A percentile compares a stretch with the other conserved stretches of the same genome.
Evolutionary conservation across 1,140 invertebrate species (phyloP).

Genomic region (Ganaspis sp.): DNA sequence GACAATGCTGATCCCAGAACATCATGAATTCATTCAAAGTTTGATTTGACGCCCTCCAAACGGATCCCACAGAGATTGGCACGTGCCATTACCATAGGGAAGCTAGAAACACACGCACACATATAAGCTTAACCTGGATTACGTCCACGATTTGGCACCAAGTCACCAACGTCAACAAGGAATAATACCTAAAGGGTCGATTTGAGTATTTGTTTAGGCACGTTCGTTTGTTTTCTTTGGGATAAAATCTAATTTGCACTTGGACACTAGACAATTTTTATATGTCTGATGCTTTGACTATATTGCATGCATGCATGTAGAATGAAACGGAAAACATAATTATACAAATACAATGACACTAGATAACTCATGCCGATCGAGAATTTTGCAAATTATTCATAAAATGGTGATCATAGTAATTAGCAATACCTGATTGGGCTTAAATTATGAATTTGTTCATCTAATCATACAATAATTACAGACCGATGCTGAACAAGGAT

Average conservation of each 20-base stretch:
- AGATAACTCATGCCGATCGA: no score
- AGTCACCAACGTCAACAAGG: conserved; percentile 52
- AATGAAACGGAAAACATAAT: background rate
- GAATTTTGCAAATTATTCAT: no score
- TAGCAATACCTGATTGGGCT: no score
- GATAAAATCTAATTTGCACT: conserved; percentile 8
- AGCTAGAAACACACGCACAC: conserved; percentile 25
- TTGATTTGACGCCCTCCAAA: conserved; percentile 60
- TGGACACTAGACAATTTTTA: background rate
- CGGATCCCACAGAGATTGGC: conserved; percentile 72
- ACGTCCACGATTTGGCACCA: conserved; percentile 50
- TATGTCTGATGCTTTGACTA: background rate
- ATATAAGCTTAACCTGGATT: conserved; percentile 52
- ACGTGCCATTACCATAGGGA: conserved; percentile 67
- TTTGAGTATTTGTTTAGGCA: conserved; percentile 55
- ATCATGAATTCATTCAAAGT: conserved; percentile 59
- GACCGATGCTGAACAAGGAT: no score
- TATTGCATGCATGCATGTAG: background rate
- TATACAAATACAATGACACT: no score
- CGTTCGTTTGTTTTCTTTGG: conserved; percentile 32
- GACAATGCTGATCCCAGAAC: conserved; percentile 34
- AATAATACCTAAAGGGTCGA: conserved; percentile 44
- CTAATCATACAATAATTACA: no score
- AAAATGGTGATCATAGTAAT: no score
- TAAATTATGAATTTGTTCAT: no score